Conservation (phyloP, 2,888 invertebrate genomes). For the Blastobasis adustella region DNA sequence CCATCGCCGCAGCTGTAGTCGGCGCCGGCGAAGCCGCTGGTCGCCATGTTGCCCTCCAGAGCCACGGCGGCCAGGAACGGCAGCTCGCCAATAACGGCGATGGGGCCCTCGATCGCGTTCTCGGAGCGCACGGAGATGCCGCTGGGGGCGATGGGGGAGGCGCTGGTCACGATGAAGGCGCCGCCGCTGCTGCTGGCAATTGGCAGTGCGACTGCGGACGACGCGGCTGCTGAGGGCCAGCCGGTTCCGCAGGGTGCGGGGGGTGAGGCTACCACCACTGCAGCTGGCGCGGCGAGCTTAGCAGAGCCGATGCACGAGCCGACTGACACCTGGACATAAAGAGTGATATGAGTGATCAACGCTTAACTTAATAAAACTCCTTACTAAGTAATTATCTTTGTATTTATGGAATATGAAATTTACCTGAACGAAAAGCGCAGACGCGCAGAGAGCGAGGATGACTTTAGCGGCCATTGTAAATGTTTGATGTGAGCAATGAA, state of each 20-base stretch:
- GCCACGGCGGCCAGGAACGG: conserved; percentile 22
- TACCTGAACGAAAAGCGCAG: no score
- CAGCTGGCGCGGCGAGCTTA: conserved; percentile 2
- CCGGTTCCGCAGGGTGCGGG: background rate
- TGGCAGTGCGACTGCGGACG: background rate
- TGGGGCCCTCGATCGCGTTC: conserved; percentile 23
- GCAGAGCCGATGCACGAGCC: background rate
- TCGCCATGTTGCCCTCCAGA: conserved; percentile 19
- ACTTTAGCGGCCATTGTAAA: no score
- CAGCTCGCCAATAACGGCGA: conserved; percentile 20
- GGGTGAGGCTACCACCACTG: background rate
- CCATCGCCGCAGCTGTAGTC: conserved; percentile 23
- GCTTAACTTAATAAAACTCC: no score
- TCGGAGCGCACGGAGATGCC: conserved; percentile 24
- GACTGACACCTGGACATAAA: no score
- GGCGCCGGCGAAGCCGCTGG: conserved; percentile 16
- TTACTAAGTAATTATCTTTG: no score
- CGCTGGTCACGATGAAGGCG: conserved; percentile 9
- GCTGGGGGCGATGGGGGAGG: conserved; percentile 19
- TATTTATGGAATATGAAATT: background rate
- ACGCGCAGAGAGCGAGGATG: no score
- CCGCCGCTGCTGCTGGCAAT: conserved; percentile 6
- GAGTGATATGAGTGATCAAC: no score
- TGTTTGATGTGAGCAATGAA: no score
- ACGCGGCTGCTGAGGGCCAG: background rate